Percentiles rank a stretch among this genome's conserved stretches.
Conservation (phyloP, 2,888 invertebrate species). For the Rhopalosiphum nymphaeae region DNA sequence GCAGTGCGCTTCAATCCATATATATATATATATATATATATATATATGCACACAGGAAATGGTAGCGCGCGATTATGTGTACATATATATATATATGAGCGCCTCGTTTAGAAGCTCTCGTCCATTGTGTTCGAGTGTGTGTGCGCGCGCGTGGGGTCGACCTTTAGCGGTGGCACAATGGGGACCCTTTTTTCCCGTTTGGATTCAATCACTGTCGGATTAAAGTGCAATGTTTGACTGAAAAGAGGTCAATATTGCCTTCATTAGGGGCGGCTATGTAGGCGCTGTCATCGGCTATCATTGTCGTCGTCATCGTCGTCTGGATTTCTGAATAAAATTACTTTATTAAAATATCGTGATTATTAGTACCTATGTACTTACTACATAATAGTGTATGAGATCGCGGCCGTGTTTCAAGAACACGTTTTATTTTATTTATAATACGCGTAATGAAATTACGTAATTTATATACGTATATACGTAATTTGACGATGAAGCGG, state of each 20-base stretch:
- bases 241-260: slow-evolving; percentile 65
- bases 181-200: slow-evolving; percentile 36
- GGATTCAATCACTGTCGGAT: slow-evolving; percentile 64
- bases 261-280: slow-evolving; percentile 36
- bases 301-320: not conserved
- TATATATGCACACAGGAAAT: slow-evolving; percentile 28
- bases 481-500: not conserved
- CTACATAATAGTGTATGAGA: not conserved
- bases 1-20: not conserved
- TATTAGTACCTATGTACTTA: not conserved
- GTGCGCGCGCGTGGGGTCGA: slow-evolving; percentile 36
- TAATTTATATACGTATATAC: no score
- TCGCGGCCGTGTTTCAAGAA: not conserved
- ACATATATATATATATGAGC: not conserved
- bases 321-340: not conserved
- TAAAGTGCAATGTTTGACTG: slow-evolving; percentile 63
- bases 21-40: not conserved
- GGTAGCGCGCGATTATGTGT: slow-evolving; percentile 26
- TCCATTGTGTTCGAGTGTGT: slow-evolving; percentile 53
- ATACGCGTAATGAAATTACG: not conserved
- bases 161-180: slow-evolving; percentile 39
- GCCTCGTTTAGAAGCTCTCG: slow-evolving; percentile 46
- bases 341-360: not conserved
- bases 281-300: not conserved
- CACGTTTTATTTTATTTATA: not conserved